Evolutionary conservation across 2,797 vertebrate genomes (phyloP), one percentile per base, ranked within the genome.

Genomic region (Sparidentex hasta): DNA sequence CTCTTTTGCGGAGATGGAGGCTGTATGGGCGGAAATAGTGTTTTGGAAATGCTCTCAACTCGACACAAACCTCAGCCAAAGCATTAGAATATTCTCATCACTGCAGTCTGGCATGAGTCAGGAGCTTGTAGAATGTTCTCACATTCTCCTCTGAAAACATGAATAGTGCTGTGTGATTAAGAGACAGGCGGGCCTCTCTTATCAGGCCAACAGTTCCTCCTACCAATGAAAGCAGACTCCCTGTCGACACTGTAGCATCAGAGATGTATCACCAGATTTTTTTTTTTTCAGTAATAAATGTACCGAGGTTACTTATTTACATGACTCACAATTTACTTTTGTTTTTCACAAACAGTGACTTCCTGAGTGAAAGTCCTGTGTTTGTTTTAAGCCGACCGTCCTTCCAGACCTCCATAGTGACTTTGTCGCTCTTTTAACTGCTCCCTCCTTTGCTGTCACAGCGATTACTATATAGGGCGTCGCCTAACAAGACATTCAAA

Each of bases 1-100:
- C 27, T 25, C 44, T 7, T 47, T 38, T 46, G 3, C n/a, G 4
- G 4, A 78, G 54, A 78, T 59, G 47, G 59, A 57, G 29, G 52
- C 33, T 51, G 4, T 41, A 54, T 12, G 1, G 11, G 20, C 46
- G 20, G 47, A 71, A 50, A 46, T 6, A 20, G n/a, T 27, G 23
- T 20, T 12, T 55, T 25, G 14, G 38, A 21, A 38, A 41, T 33
- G n/a, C 52, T 65, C 4, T 41, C 12, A 47, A 13, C 54, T 33
- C 43, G 11, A 47, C 54, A 38, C 11, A 48, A 41, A 57, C 29
- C 27, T 57, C 20, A 21, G 70, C 0, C 4, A 38, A 11, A 27
- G 33, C 12, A 67, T 57, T 16, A 18, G 41, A 57, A 58, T 25
- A 18, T 17, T 21, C 5, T 41, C 43, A 43, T 43, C 29, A 17